Percentiles rank a stretch among this genome's conserved stretches.
Conservation (phyloP, 2,113 vertebrate genomes). For the Pteropus alecto region DNA sequence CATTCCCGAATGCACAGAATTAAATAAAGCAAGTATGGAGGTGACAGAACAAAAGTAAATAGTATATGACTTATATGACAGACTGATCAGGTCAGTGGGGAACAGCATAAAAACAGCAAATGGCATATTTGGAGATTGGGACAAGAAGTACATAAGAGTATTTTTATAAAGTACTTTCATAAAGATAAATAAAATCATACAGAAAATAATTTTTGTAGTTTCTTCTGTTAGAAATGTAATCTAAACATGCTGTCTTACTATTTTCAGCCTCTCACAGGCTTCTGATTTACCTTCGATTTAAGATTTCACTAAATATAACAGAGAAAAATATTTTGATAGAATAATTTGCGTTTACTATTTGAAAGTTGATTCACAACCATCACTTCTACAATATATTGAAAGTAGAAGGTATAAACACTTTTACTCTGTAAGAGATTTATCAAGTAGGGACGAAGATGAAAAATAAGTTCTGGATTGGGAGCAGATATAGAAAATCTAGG, state of each 20-base stretch:
- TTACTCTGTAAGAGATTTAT: not conserved
- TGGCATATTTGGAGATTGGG: not conserved
- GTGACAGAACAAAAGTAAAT: constrained; percentile 47
- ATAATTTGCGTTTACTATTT: not conserved
- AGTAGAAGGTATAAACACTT: constrained; percentile 13
- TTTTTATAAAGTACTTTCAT: not conserved
- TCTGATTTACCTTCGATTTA: not conserved
- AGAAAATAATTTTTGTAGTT: constrained; percentile 40
- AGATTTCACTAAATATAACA: not conserved
- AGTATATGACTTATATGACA: constrained; percentile 51
- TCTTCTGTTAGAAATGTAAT: constrained; percentile 6
- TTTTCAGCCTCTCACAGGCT: not conserved
- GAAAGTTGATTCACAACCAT: not conserved
- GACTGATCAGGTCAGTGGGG: not conserved
- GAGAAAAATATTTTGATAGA: constrained; percentile 30
- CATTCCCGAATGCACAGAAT: constrained; percentile 38
- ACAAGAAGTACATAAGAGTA: not conserved
- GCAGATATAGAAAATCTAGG: not conserved
- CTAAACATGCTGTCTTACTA: not conserved
- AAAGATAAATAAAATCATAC: constrained; percentile 42
- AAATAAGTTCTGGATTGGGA: not conserved
- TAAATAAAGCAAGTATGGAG: constrained; percentile 56
- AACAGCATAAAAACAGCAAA: constrained; percentile 1
- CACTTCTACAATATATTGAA: not conserved
- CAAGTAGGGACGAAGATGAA: not conserved